Base-by-base conservation (phyloP, 2,888 invertebrate species). In the Noctua janthe region DNA sequence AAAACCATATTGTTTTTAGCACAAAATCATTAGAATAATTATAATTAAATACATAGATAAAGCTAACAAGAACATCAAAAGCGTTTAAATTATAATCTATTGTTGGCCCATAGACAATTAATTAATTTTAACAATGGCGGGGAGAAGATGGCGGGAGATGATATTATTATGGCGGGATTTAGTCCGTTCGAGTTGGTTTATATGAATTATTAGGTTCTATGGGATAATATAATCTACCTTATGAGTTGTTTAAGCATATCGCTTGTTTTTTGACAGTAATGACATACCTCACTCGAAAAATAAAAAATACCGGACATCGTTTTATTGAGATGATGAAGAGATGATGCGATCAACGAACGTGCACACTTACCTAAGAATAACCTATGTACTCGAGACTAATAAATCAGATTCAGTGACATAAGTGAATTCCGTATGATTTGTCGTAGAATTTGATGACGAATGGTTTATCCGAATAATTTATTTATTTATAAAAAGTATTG, bases 101-200 rank as follows among this genome's bases (percentile, higher is more conserved):
- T 86, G 88, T 87, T 80, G 77, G 76, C 80, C 85, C 81, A 87
- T 85, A 88, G 90, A 89, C 90, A 87, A 88, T 91, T 91, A 91
- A 91, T 91, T 91, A 92, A 91, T 88, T 88, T 78, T 82, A 85
- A 92, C 92, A 92, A 92, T 92, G 87, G 90, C 80, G 84, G 29
- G 69, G 85, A 87, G 81, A 82, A 87, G 89, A 89, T 87, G 84
- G 87, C 83, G 87, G 66, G 80, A 29, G 59, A 51, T 69, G 87
- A 85, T 85, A 82, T 78, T 82, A 78, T 76, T 62, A 70, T 76
- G 78, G 69, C 75, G 84, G 82, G 71, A 74, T 74, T 79, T 54
- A 69, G 73, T 71, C 66, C 71, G 77, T 86, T 81, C 13, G 39
- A 75, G 72, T 35, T 54, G 56, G 49, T 62, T 76, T 76, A 56